Conservation (phyloP, 30 jellyfish, hydroid and myxozoan species). For the Aurelia sp. region DNA sequence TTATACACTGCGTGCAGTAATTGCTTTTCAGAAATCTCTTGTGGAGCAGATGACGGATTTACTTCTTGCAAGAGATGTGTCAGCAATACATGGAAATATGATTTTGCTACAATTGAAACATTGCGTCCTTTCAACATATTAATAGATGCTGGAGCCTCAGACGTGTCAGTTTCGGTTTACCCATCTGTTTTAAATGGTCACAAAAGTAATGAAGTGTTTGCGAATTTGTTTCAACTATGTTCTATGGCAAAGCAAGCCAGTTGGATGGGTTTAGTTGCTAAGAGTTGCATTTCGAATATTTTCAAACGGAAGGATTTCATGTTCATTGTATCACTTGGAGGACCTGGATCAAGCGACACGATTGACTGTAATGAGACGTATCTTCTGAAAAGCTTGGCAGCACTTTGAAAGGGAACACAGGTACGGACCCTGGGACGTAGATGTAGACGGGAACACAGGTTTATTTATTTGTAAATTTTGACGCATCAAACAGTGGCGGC, state of each 20-base stretch:
- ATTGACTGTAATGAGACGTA: neutral
- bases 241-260: neutral
- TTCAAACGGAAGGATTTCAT: neutral
- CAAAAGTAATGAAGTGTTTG: neutral
- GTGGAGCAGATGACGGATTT: neutral
- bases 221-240: conserved; percentile 7
- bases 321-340: conserved; percentile 6
- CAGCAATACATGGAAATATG: conserved; percentile 21
- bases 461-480: no score
- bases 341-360: neutral
- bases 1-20: conserved; percentile 17
- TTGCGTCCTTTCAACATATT: conserved; percentile 32
- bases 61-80: conserved; percentile 23
- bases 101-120: conserved; percentile 5
- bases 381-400: conserved; percentile 15
- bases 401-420: no score
- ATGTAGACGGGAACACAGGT: no score
- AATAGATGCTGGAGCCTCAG: neutral
- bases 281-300: neutral
- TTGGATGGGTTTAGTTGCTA: neutral
- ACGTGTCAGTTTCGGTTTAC: conserved; percentile 5
- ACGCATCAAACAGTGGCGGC: no score
- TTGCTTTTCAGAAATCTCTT: conserved; percentile 27
- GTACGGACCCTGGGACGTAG: no score
- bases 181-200: conserved; percentile 19